Evolutionary conservation across 2,797 vertebrate species (phyloP).

Genomic region (Psittacula derbiana): DNA sequence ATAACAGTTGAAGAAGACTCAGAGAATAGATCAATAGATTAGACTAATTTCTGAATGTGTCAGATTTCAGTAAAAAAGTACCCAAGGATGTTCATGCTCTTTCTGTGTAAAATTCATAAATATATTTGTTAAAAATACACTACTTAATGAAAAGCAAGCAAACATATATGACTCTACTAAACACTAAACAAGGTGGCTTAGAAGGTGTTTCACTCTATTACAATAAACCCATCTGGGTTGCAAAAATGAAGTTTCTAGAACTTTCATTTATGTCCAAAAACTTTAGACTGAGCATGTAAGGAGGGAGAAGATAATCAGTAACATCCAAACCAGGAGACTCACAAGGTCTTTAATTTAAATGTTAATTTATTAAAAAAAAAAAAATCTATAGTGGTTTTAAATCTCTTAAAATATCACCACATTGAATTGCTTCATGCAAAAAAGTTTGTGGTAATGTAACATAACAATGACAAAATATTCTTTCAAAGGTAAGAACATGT

Average conservation of each 20-base stretch:
- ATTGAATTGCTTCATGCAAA: background rate
- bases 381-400: background rate
- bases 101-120: background rate
- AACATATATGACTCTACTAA: background rate
- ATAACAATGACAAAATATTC: background rate
- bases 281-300: background rate
- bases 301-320: background rate
- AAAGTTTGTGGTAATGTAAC: background rate
- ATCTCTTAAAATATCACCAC: background rate
- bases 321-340: background rate
- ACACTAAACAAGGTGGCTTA: background rate
- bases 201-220: background rate
- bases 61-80: background rate
- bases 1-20: background rate
- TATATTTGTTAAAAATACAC: background rate
- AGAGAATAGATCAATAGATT: no score
- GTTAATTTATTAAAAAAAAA: background rate
- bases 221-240: background rate
- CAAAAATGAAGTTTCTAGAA: background rate
- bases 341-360: background rate
- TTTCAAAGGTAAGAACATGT: background rate
- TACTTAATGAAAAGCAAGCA: rapidly evolving
- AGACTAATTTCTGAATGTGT: background rate
- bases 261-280: background rate
- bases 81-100: rapidly evolving